Evolutionary conservation across 37 sponge, comb jelly and placozoan species (phyloP).

Genomic region (Beroe forskalii): DNA sequence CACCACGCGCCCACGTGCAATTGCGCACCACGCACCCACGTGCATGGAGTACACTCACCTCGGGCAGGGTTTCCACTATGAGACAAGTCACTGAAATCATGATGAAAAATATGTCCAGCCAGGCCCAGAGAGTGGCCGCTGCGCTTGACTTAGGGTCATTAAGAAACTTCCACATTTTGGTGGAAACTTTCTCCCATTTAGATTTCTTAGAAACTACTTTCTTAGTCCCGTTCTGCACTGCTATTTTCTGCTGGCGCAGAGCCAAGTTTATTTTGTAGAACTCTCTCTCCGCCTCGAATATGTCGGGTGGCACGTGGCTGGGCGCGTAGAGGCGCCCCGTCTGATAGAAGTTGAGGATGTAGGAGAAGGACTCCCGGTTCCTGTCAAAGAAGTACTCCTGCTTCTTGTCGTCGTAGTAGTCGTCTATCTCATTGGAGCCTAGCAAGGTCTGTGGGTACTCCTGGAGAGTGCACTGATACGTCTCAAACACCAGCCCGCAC

Average conservation of each 20-base stretch:
- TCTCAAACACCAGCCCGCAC: slow-evolving; percentile 26
- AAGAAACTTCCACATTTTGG: slow-evolving; percentile 22
- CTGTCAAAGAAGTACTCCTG: slow-evolving; percentile 48
- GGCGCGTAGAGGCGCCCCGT: slow-evolving; percentile 40
- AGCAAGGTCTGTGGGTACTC: slow-evolving; percentile 57
- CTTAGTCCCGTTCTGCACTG: slow-evolving; percentile 16
- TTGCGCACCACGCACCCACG: too few relatives aligned
- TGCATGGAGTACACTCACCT: background rate
- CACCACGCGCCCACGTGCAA: too few relatives aligned
- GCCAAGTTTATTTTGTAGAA: slow-evolving; percentile 55
- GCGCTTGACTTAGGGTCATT: slow-evolving; percentile 27
- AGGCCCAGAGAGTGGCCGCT: slow-evolving; percentile 46
- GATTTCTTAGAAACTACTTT: slow-evolving; percentile 15
- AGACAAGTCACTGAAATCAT: slow-evolving; percentile 46
- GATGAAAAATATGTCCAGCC: slow-evolving; percentile 20
- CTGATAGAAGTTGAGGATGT: slow-evolving; percentile 41
- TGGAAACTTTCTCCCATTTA: slow-evolving; percentile 14
- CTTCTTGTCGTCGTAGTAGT: slow-evolving; percentile 32
- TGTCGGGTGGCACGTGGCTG: slow-evolving; percentile 31
- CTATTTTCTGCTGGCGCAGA: slow-evolving; percentile 31
- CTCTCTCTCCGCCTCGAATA: slow-evolving; percentile 52
- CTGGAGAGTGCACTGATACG: slow-evolving; percentile 3
- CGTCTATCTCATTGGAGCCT: background rate
- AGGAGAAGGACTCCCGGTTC: slow-evolving; percentile 40
- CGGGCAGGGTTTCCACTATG: slow-evolving; percentile 20